Evolutionary conservation across 2,797 vertebrate species (phyloP).

Genomic region (Atherinosoma microstoma): DNA sequence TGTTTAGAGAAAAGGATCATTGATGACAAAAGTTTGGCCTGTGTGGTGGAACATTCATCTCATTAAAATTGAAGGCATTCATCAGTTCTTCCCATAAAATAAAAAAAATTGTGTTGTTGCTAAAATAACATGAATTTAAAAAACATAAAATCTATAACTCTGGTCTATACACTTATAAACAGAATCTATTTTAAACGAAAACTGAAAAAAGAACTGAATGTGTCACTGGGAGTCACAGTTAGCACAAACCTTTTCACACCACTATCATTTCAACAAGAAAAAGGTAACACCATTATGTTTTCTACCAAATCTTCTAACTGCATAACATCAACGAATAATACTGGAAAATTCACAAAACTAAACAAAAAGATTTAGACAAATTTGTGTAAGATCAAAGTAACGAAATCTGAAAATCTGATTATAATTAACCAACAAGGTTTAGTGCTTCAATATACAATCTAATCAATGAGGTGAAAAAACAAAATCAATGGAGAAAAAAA

Average conservation of each 20-base stretch:
- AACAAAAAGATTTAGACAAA: background rate
- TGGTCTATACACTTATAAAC: background rate
- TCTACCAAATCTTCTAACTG: background rate
- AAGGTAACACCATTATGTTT: background rate
- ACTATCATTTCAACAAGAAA: too few species aligned
- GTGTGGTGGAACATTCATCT: background rate
- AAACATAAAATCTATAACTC: background rate
- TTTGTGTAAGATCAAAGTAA: background rate
- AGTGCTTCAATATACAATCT: conserved; percentile 33
- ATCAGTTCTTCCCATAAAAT: background rate
- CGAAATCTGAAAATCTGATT: conserved; percentile 26
- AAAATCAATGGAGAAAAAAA: conserved; percentile 68
- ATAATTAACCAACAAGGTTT: conserved; percentile 47
- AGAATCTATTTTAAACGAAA: too few species aligned
- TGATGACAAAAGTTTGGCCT: background rate
- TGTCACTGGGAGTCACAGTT: too few species aligned
- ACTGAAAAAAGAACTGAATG: too few species aligned
- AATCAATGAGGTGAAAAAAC: conserved; percentile 58
- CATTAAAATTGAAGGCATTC: background rate
- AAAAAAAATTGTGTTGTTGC: too few species aligned
- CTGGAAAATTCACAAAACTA: background rate
- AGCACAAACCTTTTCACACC: too few species aligned
- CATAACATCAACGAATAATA: background rate
- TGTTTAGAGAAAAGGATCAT: background rate
- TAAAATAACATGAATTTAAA: background rate